Evolutionary conservation across 2,888 invertebrate species (phyloP).

Genomic region (Brenthis hecate): DNA sequence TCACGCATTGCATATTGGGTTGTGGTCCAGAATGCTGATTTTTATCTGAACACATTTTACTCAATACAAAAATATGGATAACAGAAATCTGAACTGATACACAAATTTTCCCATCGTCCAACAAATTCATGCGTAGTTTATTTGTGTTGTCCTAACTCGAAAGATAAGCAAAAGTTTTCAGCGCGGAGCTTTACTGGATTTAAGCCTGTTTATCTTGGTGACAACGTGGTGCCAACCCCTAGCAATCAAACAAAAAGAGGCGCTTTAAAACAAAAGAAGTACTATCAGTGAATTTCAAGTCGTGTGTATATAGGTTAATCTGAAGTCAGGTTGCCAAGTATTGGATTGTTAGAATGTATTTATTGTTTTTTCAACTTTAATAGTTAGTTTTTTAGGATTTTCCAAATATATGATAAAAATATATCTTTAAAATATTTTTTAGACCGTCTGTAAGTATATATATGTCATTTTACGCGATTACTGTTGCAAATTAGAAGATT

Average conservation of each 20-base stretch:
- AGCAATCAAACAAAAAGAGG: constrained; percentile 37
- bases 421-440: too few relatives aligned
- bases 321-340: constrained; percentile 25
- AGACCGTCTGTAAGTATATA: too few relatives aligned
- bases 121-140: constrained; percentile 19
- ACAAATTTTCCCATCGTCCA: constrained; percentile 11
- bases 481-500: too few relatives aligned
- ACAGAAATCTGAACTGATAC: background rate
- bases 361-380: too few relatives aligned
- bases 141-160: constrained; percentile 32
- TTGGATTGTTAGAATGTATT: background rate
- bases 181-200: constrained; percentile 32
- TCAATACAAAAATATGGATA: background rate
- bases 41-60: background rate
- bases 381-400: too few relatives aligned
- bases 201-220: constrained; percentile 35
- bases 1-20: background rate
- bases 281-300: constrained; percentile 14
- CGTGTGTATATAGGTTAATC: constrained; percentile 25
- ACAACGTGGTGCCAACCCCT: constrained; percentile 29
- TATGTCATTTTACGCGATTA: too few relatives aligned
- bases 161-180: constrained; percentile 38
- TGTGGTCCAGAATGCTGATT: background rate
- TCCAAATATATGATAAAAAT: too few relatives aligned
- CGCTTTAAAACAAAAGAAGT: constrained; percentile 22